A percentile compares a stretch with the other conserved stretches of the same genome.
phyloP scores from a whole-genome alignment of 2,888 invertebrate genomes.

The Acanthosepion esculentum region DNA sequence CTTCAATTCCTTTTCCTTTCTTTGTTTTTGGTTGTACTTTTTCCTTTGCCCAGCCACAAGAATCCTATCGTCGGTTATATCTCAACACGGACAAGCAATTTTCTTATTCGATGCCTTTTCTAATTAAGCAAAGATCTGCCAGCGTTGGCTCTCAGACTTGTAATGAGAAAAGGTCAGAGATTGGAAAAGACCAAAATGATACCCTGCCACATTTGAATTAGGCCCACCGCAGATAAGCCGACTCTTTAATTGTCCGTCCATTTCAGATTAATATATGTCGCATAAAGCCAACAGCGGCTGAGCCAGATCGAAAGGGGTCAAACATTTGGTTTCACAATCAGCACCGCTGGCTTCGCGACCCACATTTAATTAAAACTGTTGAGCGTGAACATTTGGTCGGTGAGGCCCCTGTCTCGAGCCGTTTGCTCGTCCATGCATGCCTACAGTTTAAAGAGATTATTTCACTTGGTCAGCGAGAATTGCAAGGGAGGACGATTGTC shows the following conservation, averaged over 20 bases:
- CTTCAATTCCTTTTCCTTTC: too few species aligned
- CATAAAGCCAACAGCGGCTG: background rate
- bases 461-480: slow-evolving; percentile 4
- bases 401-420: background rate
- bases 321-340: background rate
- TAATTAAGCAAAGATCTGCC: background rate
- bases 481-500: background rate
- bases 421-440: background rate
- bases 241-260: background rate
- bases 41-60: background rate
- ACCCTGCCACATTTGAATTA: background rate
- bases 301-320: background rate
- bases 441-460: background rate
- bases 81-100: background rate
- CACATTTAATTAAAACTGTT: slow-evolving; percentile 23
- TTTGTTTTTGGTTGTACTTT: background rate
- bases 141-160: background rate
- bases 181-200: background rate
- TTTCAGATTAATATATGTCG: slow-evolving; percentile 11
- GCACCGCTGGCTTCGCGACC: background rate
- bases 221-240: slow-evolving; percentile 11
- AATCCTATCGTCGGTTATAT: background rate
- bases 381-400: background rate
- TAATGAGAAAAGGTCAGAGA: background rate
- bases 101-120: background rate